Conservation (phyloP, 2,888 invertebrate genomes). For the Leucophora obtusa region DNA sequence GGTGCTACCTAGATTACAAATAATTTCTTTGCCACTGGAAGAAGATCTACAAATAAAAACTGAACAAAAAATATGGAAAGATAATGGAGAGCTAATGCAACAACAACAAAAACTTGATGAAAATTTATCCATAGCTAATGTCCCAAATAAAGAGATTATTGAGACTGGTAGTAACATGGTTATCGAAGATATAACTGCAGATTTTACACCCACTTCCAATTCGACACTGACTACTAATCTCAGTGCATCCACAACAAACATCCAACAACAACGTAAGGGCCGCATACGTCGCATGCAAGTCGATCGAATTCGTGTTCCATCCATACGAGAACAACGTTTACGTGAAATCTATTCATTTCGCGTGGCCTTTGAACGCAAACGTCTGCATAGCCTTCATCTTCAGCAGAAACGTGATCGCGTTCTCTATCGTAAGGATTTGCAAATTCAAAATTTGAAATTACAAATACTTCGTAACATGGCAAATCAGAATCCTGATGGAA, state of each 20-base stretch:
- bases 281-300: neutral
- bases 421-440: slow-evolving; percentile 63
- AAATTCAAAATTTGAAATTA: slow-evolving; percentile 66
- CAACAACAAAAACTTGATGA: neutral
- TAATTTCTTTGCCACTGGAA: neutral
- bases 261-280: slow-evolving; percentile 2
- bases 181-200: neutral
- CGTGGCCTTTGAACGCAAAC: slow-evolving; percentile 63
- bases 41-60: slow-evolving; percentile 55
- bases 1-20: neutral
- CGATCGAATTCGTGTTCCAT: slow-evolving; percentile 10
- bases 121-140: neutral
- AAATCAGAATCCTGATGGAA: slow-evolving; percentile 56
- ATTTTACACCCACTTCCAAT: neutral
- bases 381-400: slow-evolving; percentile 52
- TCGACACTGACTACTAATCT: neutral
- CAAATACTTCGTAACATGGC: slow-evolving; percentile 62
- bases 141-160: too few relatives aligned
- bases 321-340: slow-evolving; percentile 41
- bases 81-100: slow-evolving; percentile 3
- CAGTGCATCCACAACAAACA: neutral
- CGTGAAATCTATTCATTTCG: slow-evolving; percentile 61
- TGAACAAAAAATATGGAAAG: slow-evolving; percentile 39
- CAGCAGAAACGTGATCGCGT: slow-evolving; percentile 64
- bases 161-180: neutral